Evolutionary conservation across 2,888 invertebrate species (phyloP).

Genomic region (Orthosia incerta): DNA sequence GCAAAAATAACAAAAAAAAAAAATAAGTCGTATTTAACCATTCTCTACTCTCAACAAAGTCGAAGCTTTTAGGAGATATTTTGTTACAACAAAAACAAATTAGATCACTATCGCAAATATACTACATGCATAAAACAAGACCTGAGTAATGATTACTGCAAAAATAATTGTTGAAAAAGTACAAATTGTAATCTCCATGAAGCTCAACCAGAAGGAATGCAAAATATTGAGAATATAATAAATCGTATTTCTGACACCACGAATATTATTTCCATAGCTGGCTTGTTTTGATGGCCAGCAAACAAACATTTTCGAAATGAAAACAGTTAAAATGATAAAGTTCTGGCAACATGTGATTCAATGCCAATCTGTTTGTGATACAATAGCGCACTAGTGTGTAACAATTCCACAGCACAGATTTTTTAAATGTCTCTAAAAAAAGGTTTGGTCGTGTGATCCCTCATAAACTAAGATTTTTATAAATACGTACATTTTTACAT

Average conservation of each 20-base stretch:
- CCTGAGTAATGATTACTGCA: conserved; percentile 57
- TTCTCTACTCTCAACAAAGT: conserved; percentile 78
- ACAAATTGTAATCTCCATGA: conserved; percentile 69
- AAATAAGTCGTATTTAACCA: conserved; percentile 58
- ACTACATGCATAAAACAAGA: conserved; percentile 62
- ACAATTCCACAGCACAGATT: conserved; percentile 83
- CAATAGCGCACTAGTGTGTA: conserved; percentile 76
- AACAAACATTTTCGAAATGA: conserved; percentile 39
- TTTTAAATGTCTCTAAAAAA: conserved; percentile 72
- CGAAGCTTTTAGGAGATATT: conserved; percentile 73
- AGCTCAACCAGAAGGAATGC: conserved; percentile 78
- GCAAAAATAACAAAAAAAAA: conserved; percentile 50
- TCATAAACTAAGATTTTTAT: conserved; percentile 76
- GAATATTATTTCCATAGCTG: conserved; percentile 58
- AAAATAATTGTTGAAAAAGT: conserved; percentile 55
- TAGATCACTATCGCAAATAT: conserved; percentile 57
- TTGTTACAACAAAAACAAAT: conserved; percentile 55
- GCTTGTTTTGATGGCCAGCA: conserved; percentile 54
- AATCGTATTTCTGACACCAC: conserved; percentile 55
- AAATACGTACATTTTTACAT: conserved; percentile 83
- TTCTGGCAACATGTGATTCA: conserved; percentile 58
- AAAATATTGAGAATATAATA: conserved; percentile 75
- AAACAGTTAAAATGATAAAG: conserved; percentile 36
- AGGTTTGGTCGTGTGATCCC: conserved; percentile 79
- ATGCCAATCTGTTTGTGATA: conserved; percentile 60